Evolutionary conservation across 2,113 vertebrate species (phyloP), one percentile per base, ranked within the genome.

Genomic region (Microcebus jonahi): DNA sequence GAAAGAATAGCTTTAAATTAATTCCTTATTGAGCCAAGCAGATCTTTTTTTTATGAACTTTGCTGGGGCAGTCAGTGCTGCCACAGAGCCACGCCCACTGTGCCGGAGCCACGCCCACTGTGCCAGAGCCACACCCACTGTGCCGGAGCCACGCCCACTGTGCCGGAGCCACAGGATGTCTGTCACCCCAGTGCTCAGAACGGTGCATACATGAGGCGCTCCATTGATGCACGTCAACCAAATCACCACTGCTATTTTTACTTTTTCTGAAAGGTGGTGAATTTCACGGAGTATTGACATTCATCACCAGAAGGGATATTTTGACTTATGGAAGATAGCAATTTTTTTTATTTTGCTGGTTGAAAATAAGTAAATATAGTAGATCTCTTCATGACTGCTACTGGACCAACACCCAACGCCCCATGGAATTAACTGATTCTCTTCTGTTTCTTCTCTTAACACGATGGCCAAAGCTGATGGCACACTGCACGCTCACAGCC

Each of bases 1-100:
- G 57, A 90, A 79, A 85, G 65, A 25, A 87, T 42, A 95, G 75
- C 29, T 45, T 73, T 88, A 53, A 93, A 83, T 96, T 81, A 93
- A 79, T 87, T 83, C 25, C 29, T 55, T 70, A 34, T 1, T 67
- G 73, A 91, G 50, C 88, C 59, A 92, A 92, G 42, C 27, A 83
- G 53, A 55, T 63, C 59, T 25, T 55, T 73, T 79, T 88, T 88
- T 88, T n/a, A n/a, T 0, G 4, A 36, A 7, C 57, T 42, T 80
- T 42, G 3, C 7, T 29, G n/a, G 70, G 17, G 23, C 27, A 31
- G 42, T 76, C 8, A 76, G 34, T 29, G 34, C 21, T 17, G 23
- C 50, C 21, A 1, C n/a, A 42, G 45, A 88, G 25, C 8, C 6
- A 31, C 39, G 34, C 42, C 42, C 42, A 42, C 42, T 42, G 42